A percentile compares a stretch with the other conserved stretches of the same genome.
Evolutionary conservation across 2,113 vertebrate species (phyloP).

Genomic region (Isurus oxyrinchus): DNA sequence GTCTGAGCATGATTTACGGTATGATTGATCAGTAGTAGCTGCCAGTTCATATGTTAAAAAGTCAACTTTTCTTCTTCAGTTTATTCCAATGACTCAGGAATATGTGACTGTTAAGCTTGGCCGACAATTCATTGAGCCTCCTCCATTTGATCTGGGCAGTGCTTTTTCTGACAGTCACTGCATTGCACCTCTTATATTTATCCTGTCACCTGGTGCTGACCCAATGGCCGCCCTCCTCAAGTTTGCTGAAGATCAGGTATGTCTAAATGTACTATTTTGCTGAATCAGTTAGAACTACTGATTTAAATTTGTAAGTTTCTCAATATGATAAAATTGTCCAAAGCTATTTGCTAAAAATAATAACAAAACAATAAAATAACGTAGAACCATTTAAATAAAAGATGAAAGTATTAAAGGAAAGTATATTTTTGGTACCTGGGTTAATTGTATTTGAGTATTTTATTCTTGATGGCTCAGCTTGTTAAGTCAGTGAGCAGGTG

Average conservation of each 20-base stretch:
- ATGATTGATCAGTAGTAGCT: not conserved
- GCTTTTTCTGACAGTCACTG: slow-evolving; percentile 76
- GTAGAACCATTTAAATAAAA: not conserved
- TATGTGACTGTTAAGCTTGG: slow-evolving; percentile 67
- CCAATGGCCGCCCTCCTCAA: slow-evolving; percentile 78
- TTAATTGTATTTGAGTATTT: not conserved
- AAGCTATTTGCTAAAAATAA: not conserved
- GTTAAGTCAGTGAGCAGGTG: not conserved
- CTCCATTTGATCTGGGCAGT: slow-evolving; percentile 74
- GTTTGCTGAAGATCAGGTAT: slow-evolving; percentile 77
- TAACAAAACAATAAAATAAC: not conserved
- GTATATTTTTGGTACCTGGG: not conserved
- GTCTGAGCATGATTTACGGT: not conserved
- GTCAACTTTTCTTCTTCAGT: slow-evolving; percentile 46
- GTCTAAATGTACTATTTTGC: not conserved
- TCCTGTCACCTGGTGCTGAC: slow-evolving; percentile 71
- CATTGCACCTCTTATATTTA: slow-evolving; percentile 69
- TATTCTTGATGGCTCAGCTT: not conserved
- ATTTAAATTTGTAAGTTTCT: not conserved
- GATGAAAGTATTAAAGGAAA: not conserved
- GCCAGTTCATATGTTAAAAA: not conserved
- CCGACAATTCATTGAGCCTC: slow-evolving; percentile 69
- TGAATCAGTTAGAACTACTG: not conserved
- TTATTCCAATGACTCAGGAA: slow-evolving; percentile 76
- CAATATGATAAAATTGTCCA: not conserved